Percentiles rank a stretch among this genome's conserved stretches.
Conservation (phyloP, 2,888 invertebrate species). For the Therioaphis trifolii region DNA sequence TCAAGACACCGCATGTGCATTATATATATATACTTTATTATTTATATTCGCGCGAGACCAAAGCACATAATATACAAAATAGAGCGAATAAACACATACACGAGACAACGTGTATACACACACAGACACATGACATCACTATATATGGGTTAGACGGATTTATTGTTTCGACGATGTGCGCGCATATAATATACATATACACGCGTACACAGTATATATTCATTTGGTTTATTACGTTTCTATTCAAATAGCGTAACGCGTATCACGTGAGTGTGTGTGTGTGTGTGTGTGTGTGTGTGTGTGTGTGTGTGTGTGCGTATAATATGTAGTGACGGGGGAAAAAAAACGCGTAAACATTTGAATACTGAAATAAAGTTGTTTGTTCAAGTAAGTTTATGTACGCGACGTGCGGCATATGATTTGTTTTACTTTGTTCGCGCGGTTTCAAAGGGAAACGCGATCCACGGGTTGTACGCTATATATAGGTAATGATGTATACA, state of each 20-base stretch:
- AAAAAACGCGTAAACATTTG: conserved; percentile 27
- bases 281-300: no score
- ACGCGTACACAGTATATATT: not conserved
- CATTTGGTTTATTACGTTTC: conserved; percentile 4
- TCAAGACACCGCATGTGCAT: no score
- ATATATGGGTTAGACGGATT: conserved; percentile 19
- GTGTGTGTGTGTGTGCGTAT: no score
- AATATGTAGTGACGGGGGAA: not conserved
- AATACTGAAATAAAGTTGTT: conserved; percentile 38
- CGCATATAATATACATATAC: not conserved
- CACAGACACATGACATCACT: not conserved
- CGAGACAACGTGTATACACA: not conserved
- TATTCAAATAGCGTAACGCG: conserved; percentile 17
- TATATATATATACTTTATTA: no score
- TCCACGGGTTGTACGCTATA: not conserved
- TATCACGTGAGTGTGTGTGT: not conserved
- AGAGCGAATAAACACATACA: not conserved
- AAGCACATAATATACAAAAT: no score
- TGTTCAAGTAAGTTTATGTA: not conserved
- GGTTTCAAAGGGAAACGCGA: not conserved
- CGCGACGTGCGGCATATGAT: not conserved
- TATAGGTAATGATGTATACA: no score
- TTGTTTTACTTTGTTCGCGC: conserved; percentile 12
- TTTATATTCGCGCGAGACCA: no score
- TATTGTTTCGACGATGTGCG: conserved; percentile 24